A percentile compares a stretch with the other conserved stretches of the same genome.
Evolutionary conservation across 2,797 vertebrate species (phyloP).

Genomic region (Oreochromis grahami): DNA sequence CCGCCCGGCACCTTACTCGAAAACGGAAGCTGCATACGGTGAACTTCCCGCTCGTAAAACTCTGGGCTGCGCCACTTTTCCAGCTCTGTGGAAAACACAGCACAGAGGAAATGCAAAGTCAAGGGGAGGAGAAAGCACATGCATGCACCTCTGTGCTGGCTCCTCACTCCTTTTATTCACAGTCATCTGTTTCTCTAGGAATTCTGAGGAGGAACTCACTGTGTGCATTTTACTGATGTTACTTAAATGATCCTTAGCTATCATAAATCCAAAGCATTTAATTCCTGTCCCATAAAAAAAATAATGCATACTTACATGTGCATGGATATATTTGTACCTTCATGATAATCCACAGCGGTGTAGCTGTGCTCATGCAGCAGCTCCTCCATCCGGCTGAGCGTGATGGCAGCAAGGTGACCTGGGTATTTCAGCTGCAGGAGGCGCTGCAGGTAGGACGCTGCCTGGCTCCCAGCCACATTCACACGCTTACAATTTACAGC

Average conservation of each 20-base stretch:
- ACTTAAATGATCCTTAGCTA: not conserved
- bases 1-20: constrained; percentile 85
- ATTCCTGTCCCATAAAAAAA: not conserved
- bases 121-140: not conserved
- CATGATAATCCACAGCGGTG: constrained; percentile 84
- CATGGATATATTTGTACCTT: constrained; percentile 66
- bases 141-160: not conserved
- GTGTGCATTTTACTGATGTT: not conserved
- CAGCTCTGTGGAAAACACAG: constrained; percentile 74
- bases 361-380: constrained; percentile 94
- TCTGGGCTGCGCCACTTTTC: constrained; percentile 90
- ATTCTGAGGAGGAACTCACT: not conserved
- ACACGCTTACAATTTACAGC: constrained; percentile 91
- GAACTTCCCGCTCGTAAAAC: constrained; percentile 91
- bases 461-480: constrained; percentile 92
- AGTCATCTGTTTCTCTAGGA: not conserved
- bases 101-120: not conserved
- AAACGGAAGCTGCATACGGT: constrained; percentile 95
- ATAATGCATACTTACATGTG: accelerated
- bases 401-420: constrained; percentile 87
- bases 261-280: not conserved
- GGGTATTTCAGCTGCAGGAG: constrained; percentile 97
- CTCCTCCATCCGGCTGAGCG: constrained; percentile 95
- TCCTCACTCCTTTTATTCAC: not conserved
- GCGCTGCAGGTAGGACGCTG: constrained; percentile 89